Base-by-base conservation (phyloP, 2,113 vertebrate genomes). In the Esox niger region DNA sequence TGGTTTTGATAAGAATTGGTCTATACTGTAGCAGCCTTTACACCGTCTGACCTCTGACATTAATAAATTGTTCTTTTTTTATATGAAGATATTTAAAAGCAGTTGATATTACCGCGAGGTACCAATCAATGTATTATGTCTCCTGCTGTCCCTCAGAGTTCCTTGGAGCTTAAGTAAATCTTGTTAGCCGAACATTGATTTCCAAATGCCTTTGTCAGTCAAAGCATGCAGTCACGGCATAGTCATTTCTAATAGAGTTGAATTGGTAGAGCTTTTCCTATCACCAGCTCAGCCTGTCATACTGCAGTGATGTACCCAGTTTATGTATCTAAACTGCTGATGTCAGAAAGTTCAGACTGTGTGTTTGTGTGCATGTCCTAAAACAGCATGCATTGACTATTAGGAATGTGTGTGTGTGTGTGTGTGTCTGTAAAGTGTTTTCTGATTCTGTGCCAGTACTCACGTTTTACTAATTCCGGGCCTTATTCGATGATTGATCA, bases 161-260 rank as follows among this genome's bases (percentile, higher is more conserved):
- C 35, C 8, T 52, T n/a, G n/a, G n/a, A 52, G 47, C 47, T 52
- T 52, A n/a, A 52, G 20, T 52, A 6, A 52, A 21, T 17, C 15
- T 43, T 43, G 38, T 43, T 43, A 43, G 38, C 15, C 0, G 38
- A 10, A 3, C 13, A 21, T 52, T 52, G 47, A 52, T 52, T 52
- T 52, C n/a, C 4, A 52, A 21, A 17, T 52, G n/a, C 7, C 4
- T n/a, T 49, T 49, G 47, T 52, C 47, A 21, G 47, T 52, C 20
- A 52, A 23, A n/a, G 47, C 7, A 52, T 52, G 15, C 20, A 52
- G 7, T 52, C 47, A 23, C 15, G 38, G 38, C 38, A 43, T 15
- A 43, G n/a, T 52, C 6, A 52, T n/a, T 52, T 52, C n/a, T 52
- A 52, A 52, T 52, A 52, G 20, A 52, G 47, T 52, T 52, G n/a